Evolutionary conservation across 2,888 invertebrate species (phyloP).

Genomic region (Phrixothrix hirtus): DNA sequence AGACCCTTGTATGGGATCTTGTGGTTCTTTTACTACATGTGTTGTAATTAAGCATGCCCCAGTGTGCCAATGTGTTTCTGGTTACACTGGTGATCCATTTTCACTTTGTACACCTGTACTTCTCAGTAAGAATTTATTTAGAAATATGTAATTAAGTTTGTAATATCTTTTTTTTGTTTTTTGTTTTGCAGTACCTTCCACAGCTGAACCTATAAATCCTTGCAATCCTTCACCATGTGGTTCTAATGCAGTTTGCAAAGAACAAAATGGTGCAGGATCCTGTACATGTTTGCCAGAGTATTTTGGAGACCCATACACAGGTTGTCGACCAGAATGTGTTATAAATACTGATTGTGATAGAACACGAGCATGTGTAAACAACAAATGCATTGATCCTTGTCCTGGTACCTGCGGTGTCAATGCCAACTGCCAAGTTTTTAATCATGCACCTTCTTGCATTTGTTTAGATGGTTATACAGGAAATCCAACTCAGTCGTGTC

Average conservation of each 20-base stretch:
- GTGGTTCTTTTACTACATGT: conserved; percentile 75
- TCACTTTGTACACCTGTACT: conserved; percentile 61
- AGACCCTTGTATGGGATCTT: conserved; percentile 79
- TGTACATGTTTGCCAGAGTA: conserved; percentile 68
- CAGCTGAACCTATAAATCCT: conserved; percentile 58
- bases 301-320: conserved; percentile 67
- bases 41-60: conserved; percentile 77
- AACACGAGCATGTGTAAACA: conserved; percentile 68
- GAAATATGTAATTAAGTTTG: neutral
- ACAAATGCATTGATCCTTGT: conserved; percentile 66
- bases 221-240: conserved; percentile 72
- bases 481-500: conserved; percentile 62
- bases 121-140: conserved; percentile 60
- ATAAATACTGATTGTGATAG: conserved; percentile 68
- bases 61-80: conserved; percentile 73
- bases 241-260: conserved; percentile 67
- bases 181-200: conserved; percentile 54
- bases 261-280: conserved; percentile 66
- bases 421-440: conserved; percentile 64
- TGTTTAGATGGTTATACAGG: conserved; percentile 65
- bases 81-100: conserved; percentile 71
- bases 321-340: conserved; percentile 71
- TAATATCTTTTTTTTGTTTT: neutral
- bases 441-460: conserved; percentile 68
- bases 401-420: conserved; percentile 63